Base-by-base conservation (phyloP, 2,797 vertebrate species). In the Lepus townsendii region DNA sequence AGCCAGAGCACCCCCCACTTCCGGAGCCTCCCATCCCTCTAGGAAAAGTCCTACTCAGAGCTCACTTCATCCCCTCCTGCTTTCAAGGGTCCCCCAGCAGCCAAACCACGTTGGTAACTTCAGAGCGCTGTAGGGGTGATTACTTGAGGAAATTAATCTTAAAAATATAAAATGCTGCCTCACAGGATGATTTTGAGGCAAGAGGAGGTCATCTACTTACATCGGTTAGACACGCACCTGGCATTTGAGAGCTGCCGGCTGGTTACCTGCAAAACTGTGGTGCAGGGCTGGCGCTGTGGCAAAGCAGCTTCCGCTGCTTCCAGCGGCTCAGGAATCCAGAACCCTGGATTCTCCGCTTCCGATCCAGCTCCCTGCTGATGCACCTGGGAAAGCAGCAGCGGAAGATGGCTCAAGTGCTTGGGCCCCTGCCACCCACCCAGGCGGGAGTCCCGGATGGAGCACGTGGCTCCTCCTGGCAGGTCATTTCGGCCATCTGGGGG, bases 151-250 rank as follows among this genome's bases (percentile, higher is more conserved):
- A 65, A 69, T 50, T 24, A 11, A 62, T 78, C 78, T 95, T 38
- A 84, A 90, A 92, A n/a, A 52, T 72, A 88, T 19, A 71, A 93
- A 86, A 71, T 88, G 62, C 83, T 69, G 62, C 62, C 50, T 93
- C 73, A 3, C 27, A 24, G 22, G 24, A 85, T 91, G 88, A 68
- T 93, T 95, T 95, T 87, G 73, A 83, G 50, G 71, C 91, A 78
- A 95, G 95, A 71, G 42, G 66, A 78, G 30, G 32, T 93, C 42
- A 82, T 78, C 60, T 65, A 52, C 52, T 60, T 84, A 9, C 42
- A 47, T 47, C 8, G 42, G 42, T 47, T 71, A 88, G 30, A 76
- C 85, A 24, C 65, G 13, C 63, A 84, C 17, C 60, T 94, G 63
- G 62, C 76, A 68, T 57, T 88, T 93, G 42, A 57, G 83, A 85